These are phyloP conservation scores for Pachydiplax longipennis DNA, from an alignment of 2,888 invertebrate genomes.

Conservation along the genomic window DNA sequence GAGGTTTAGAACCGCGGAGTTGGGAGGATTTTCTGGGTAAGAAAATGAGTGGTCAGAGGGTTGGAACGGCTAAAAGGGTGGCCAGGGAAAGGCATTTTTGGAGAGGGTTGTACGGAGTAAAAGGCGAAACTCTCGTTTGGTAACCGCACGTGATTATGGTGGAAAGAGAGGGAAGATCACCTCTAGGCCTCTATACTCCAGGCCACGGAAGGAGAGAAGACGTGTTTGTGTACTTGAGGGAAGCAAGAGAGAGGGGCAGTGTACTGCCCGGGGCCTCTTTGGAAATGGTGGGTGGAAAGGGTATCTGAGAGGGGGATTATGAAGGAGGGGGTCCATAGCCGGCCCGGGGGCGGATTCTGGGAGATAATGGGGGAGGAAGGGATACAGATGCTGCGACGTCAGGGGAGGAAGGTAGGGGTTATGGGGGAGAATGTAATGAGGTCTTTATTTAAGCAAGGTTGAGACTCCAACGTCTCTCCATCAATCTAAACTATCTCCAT, in stretches of 20 bases:
- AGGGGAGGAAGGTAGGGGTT: neutral
- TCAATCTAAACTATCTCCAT: too few species aligned
- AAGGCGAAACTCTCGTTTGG: constrained; percentile 27
- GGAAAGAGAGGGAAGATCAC: neutral
- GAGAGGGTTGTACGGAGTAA: constrained; percentile 1
- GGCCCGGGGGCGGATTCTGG: neutral
- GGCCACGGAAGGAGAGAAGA: constrained; percentile 4
- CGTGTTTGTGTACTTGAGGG: constrained; percentile 19
- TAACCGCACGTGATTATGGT: constrained; percentile 29
- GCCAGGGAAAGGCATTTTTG: neutral
- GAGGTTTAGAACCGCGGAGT: neutral
- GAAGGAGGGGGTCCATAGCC: neutral
- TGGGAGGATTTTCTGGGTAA: neutral
- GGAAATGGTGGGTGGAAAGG: neutral
- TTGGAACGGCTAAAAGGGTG: neutral
- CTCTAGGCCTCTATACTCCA: neutral
- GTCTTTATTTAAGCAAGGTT: neutral
- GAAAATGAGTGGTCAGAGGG: constrained; percentile 27
- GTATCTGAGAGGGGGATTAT: neutral
- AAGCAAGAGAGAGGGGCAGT: neutral
- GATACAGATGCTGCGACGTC: neutral
- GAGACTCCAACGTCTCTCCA: too few species aligned
- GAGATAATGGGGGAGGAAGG: neutral
- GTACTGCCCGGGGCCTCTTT: neutral
- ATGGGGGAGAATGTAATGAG: neutral